A percentile compares a stretch with the other conserved stretches of the same genome.
phyloP scores from a whole-genome alignment of 2,888 invertebrate species.

The Steinernema scapterisci region DNA sequence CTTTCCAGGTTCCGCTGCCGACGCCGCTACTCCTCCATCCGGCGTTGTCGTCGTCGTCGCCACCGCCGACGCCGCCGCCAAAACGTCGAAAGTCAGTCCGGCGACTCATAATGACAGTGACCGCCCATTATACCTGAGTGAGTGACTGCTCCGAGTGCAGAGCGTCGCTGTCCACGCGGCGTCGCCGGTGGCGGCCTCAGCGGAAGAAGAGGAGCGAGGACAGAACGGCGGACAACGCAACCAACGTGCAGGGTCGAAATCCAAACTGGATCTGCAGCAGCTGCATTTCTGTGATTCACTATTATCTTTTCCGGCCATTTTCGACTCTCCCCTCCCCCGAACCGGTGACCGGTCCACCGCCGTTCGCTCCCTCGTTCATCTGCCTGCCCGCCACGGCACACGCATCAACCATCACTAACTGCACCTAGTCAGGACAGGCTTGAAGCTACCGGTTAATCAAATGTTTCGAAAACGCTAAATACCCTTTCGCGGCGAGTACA shows the following conservation, averaged over 20 bases:
- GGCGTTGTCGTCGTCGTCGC: background rate
- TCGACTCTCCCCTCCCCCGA: background rate
- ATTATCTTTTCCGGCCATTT: background rate
- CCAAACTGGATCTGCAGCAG: background rate
- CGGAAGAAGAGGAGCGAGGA: background rate
- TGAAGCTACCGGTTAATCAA: background rate
- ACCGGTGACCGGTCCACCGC: conserved; percentile 17
- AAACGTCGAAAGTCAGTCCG: background rate
- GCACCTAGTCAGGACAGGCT: background rate
- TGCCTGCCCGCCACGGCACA: background rate
- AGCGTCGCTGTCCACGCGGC: background rate
- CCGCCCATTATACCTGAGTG: conserved; percentile 30
- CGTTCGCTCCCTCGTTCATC: background rate
- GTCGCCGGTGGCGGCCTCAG: background rate
- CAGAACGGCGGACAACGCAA: background rate
- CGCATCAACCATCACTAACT: too few species aligned
- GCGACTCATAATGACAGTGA: conserved; percentile 5
- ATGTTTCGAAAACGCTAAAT: conserved; percentile 7
- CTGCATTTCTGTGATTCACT: background rate
- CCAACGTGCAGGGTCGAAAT: background rate
- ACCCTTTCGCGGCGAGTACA: background rate
- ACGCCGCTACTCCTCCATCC: background rate
- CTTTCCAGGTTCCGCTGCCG: too few species aligned
- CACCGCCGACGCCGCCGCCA: background rate
- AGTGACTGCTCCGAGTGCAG: conserved; percentile 2